Evolutionary conservation across 1,140 invertebrate genomes (phyloP).

Genomic region (Drosophila equinoxialis): DNA sequence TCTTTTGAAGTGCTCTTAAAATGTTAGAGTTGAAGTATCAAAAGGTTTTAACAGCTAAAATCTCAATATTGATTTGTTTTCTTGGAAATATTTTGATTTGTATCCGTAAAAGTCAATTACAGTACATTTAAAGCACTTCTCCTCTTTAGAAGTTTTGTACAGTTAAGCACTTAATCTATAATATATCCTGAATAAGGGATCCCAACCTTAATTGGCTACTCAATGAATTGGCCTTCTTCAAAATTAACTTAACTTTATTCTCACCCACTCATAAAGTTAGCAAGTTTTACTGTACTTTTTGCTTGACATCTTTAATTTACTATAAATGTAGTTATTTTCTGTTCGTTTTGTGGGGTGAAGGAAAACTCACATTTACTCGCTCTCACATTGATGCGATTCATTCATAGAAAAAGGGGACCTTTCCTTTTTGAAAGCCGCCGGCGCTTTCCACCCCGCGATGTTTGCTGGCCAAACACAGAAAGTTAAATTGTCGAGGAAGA

Average conservation of each 20-base stretch:
- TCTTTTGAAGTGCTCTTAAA: too few species aligned
- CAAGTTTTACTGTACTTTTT: slow-evolving; percentile 65
- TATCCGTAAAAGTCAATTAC: too few species aligned
- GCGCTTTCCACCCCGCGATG: slow-evolving; percentile 74
- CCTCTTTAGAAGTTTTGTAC: too few species aligned
- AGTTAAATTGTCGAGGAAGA: slow-evolving; percentile 67
- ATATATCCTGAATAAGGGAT: too few species aligned
- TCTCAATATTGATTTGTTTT: too few species aligned
- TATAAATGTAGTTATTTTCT: slow-evolving; percentile 15
- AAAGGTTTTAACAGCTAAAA: too few species aligned
- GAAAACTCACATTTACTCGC: slow-evolving; percentile 17
- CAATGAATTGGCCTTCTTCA: too few species aligned
- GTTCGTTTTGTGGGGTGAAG: slow-evolving; percentile 8
- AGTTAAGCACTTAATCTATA: too few species aligned
- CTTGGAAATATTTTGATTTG: too few species aligned
- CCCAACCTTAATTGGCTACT: too few species aligned
- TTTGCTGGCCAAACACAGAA: slow-evolving; percentile 74
- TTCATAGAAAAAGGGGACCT: slow-evolving; percentile 30
- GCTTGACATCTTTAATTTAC: slow-evolving; percentile 11
- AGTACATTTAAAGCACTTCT: too few species aligned
- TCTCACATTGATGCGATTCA: slow-evolving; percentile 13
- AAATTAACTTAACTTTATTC: slow-evolving; percentile 10
- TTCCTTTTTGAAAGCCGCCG: slow-evolving; percentile 22
- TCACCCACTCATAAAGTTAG: slow-evolving; percentile 22
- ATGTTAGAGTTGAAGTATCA: too few species aligned